These are phyloP conservation scores for Endomychus coccineus DNA, from an alignment of 2,888 invertebrate genomes.

Conservation along the genomic window DNA sequence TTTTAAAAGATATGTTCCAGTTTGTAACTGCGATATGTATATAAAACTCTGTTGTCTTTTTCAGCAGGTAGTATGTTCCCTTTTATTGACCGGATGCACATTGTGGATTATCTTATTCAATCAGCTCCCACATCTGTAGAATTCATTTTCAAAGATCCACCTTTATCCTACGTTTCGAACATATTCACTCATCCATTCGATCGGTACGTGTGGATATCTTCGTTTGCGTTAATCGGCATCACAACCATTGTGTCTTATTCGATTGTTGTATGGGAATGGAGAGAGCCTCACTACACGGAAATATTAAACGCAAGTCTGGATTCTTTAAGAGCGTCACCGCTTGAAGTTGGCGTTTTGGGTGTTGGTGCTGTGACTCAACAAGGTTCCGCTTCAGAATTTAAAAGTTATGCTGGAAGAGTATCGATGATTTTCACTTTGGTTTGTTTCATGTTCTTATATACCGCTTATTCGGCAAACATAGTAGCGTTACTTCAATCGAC, in stretches of 20 bases:
- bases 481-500: slow-evolving; percentile 58
- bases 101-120: too few species aligned
- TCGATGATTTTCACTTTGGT: slow-evolving; percentile 27
- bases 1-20: too few species aligned
- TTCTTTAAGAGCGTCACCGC: slow-evolving; percentile 14
- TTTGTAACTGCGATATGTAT: too few species aligned
- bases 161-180: slow-evolving; percentile 57
- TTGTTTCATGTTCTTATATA: slow-evolving; percentile 50
- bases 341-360: slow-evolving; percentile 34
- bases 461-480: slow-evolving; percentile 59
- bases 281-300: slow-evolving; percentile 4
- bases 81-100: too few species aligned
- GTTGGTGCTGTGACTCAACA: slow-evolving; percentile 45
- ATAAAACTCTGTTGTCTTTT: too few species aligned
- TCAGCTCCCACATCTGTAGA: slow-evolving; percentile 47
- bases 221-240: slow-evolving; percentile 44
- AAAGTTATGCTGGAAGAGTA: slow-evolving; percentile 42
- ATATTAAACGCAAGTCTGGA: slow-evolving; percentile 4
- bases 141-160: slow-evolving; percentile 60
- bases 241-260: slow-evolving; percentile 8
- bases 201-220: slow-evolving; percentile 54
- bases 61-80: too few species aligned
- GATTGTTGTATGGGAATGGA: slow-evolving; percentile 15
- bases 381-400: slow-evolving; percentile 40
- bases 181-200: slow-evolving; percentile 61